These are phyloP conservation scores for Mythimna pallens DNA, from an alignment of 2,888 invertebrate species.

Conservation along the genomic window DNA sequence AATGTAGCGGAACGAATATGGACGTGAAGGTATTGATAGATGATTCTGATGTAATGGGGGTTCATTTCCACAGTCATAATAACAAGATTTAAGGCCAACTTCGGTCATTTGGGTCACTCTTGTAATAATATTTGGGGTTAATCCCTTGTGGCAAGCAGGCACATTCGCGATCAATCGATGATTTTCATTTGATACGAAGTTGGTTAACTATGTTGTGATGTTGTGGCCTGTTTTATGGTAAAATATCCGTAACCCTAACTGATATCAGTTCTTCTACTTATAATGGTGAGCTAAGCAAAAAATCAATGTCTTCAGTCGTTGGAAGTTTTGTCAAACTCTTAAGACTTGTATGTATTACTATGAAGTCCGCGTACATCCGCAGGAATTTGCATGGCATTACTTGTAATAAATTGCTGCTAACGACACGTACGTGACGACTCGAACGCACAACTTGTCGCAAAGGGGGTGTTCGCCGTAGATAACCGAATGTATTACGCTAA, in stretches of 20 bases:
- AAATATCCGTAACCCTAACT: not conserved
- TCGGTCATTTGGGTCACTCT: constrained; percentile 29
- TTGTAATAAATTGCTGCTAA: constrained; percentile 82
- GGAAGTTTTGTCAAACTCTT: constrained; percentile 38
- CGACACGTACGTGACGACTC: constrained; percentile 81
- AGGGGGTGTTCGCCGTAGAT: constrained; percentile 75
- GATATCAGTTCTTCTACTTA: not conserved
- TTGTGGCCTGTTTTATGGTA: not conserved
- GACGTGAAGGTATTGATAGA: constrained; percentile 54
- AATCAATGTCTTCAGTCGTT: constrained; percentile 12
- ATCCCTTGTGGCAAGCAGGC: constrained; percentile 28
- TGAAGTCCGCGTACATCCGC: constrained; percentile 69
- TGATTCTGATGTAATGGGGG: constrained; percentile 33
- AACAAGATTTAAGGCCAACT: constrained; percentile 31
- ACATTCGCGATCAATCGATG: constrained; percentile 31
- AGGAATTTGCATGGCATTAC: constrained; percentile 80
- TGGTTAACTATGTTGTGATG: constrained; percentile 16
- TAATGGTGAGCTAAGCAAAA: not conserved
- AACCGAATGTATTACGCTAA: constrained; percentile 81
- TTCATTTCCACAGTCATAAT: constrained; percentile 43
- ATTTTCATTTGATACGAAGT: constrained; percentile 35
- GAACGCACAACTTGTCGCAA: constrained; percentile 70
- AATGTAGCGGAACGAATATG: constrained; percentile 53
- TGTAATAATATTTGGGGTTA: constrained; percentile 25
- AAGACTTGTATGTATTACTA: constrained; percentile 67